Percentiles rank a stretch among this genome's conserved stretches.
Evolutionary conservation across 37 sponge, comb jelly and placozoan species (phyloP).

Genomic region (Ianthella basta): DNA sequence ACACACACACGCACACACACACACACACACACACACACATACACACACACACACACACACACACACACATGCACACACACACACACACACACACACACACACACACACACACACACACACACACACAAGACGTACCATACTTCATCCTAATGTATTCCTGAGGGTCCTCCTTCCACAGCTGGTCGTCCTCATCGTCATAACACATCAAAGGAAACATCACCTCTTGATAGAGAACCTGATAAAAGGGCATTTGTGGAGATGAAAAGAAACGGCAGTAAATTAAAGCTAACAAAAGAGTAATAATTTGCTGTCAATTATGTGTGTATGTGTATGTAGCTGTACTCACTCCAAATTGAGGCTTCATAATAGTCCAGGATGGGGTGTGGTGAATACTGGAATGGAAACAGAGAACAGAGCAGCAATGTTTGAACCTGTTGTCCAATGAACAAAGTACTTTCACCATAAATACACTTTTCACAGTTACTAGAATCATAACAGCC

Average conservation of each 20-base stretch:
- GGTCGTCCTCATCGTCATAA: constrained; percentile 90
- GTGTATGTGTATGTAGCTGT: too few species aligned
- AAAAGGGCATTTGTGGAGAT: too few species aligned
- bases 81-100: constrained; percentile 10
- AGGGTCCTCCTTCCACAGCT: constrained; percentile 94
- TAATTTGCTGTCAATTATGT: too few species aligned
- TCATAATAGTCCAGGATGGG: constrained; percentile 82
- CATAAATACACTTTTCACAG: too few species aligned
- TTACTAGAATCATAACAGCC: too few species aligned
- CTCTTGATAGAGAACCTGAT: constrained; percentile 59
- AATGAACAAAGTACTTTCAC: too few species aligned
- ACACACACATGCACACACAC: constrained; percentile 13
- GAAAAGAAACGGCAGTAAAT: not conserved
- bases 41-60: not conserved
- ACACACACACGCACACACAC: too few species aligned
- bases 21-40: constrained; percentile 15
- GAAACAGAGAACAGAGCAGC: not conserved
- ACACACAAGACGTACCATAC: too few species aligned
- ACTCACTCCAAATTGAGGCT: constrained; percentile 67
- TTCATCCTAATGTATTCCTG: constrained; percentile 96
- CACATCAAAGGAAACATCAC: constrained; percentile 95
- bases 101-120: constrained; percentile 27
- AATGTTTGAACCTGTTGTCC: too few species aligned
- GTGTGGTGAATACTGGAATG: constrained; percentile 63
- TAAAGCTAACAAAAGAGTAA: not conserved